A percentile compares a stretch with the other conserved stretches of the same genome.
These are phyloP conservation scores for Busseola fusca DNA, from an alignment of 2,888 invertebrate species.

Conservation along the genomic window DNA sequence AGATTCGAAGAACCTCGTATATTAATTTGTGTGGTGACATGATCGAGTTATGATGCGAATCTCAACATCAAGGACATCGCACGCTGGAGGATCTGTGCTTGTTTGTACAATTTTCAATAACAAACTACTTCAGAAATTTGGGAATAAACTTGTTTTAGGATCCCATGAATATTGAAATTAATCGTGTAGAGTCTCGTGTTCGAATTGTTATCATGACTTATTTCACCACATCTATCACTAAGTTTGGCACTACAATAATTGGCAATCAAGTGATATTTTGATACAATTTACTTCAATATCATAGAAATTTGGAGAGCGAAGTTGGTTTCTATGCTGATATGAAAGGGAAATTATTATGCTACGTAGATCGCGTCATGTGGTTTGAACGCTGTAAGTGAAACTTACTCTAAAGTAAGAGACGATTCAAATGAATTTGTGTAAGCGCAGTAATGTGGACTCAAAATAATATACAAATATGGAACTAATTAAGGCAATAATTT, in stretches of 20 bases:
- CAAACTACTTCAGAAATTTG: no score
- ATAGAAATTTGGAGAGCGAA: neutral
- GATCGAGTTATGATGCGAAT: no score
- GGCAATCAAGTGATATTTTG: neutral
- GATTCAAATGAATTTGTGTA: neutral
- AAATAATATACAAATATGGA: neutral
- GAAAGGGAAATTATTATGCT: conserved; percentile 12
- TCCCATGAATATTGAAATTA: no score
- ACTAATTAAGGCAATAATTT: no score
- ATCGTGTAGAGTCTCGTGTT: no score
- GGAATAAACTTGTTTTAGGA: no score
- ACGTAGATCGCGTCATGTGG: conserved; percentile 2
- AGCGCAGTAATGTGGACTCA: neutral
- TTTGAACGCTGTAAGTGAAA: conserved; percentile 6
- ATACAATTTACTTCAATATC: neutral
- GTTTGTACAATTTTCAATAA: no score
- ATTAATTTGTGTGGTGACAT: no score
- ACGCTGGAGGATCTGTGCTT: no score
- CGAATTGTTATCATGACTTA: neutral
- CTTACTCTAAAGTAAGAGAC: neutral
- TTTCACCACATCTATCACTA: neutral
- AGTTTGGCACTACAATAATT: neutral
- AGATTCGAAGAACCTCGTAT: no score
- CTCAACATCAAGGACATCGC: no score
- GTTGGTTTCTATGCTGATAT: neutral